Evolutionary conservation across 2,113 vertebrate genomes (phyloP).

Genomic region (Alligator mississippiensis): DNA sequence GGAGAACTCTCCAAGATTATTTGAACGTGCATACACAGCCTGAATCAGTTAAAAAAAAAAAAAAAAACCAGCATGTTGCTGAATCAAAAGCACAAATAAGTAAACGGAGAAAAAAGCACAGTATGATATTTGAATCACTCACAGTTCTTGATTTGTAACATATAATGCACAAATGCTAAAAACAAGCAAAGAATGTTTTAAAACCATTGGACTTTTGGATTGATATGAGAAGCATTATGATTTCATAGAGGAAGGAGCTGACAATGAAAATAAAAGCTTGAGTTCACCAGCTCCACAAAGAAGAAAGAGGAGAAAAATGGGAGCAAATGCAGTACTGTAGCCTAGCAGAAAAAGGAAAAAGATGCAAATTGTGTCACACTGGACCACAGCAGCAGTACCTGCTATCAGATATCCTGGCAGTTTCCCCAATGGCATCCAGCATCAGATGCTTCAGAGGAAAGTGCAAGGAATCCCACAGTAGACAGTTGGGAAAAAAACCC

Average conservation of each 20-base stretch:
- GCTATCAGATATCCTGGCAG: neutral
- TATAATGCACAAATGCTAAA: neutral
- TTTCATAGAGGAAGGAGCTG: neutral
- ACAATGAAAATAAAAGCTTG: neutral
- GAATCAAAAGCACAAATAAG: neutral
- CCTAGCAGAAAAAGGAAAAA: neutral
- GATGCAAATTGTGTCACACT: neutral
- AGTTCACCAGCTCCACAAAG: neutral
- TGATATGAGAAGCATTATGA: neutral
- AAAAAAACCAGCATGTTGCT: neutral
- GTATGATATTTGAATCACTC: neutral
- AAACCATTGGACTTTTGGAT: slow-evolving; percentile 2
- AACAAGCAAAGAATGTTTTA: neutral
- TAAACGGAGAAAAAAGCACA: neutral
- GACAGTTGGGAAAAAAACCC: neutral
- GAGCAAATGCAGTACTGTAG: neutral
- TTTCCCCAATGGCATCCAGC: neutral
- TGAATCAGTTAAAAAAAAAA: neutral
- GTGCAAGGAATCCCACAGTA: neutral
- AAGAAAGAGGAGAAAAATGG: neutral
- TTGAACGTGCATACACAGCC: no score
- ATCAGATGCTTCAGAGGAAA: neutral
- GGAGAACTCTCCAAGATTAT: no score
- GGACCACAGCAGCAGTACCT: neutral
- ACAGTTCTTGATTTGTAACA: rapidly evolving